Base-by-base conservation (phyloP, 2,888 invertebrate species). In the Halictus ligatus region DNA sequence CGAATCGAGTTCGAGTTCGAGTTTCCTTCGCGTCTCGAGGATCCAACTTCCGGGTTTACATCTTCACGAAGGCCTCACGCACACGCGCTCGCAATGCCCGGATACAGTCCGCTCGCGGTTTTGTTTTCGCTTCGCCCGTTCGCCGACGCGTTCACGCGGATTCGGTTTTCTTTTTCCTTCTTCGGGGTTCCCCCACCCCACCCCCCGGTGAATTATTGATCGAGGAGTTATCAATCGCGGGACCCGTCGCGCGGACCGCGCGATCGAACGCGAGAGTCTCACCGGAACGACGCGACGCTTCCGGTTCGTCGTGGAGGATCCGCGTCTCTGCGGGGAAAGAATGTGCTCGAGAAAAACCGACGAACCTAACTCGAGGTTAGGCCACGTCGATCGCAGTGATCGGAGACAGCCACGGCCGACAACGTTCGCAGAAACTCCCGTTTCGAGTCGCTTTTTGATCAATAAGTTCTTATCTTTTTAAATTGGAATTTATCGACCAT, bases 201-300 rank as follows among this genome's bases (percentile, higher is more conserved):
- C n/a, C 29, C 29, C 35, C 3, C 35, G 35, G 4, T 35, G 76
- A 71, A 43, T 67, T 58, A 75, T 83, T n/a, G 58, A 78, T 81
- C 71, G 81, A 25, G n/a, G 48, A 60, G 84, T 78, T 78, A 84
- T 84, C 78, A 60, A 77, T 83, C 84, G 69, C 54, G 35, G 54
- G 13, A 60, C 60, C 46, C n/a, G 60, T 35, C 35, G 2, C 60
- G 18, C 72, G 12, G 40, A 10, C 54, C 6, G 35, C 67, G 48
- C 77, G 6, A 50, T 50, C 50, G 50, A 50, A 50, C 35, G 50
- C 50, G 18, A 21, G 18, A 35, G 35, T 2, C 8, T 50, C 7
- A 21, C 21, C 50, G 8, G 50, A 50, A 21, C 18, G 25, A 13
- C 25, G 60, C 25, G 60, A 60, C 60, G 60, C 60, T 60, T 13